Evolutionary conservation across 1,140 invertebrate species (phyloP).

Genomic region (Himalopsyche phryganea): DNA sequence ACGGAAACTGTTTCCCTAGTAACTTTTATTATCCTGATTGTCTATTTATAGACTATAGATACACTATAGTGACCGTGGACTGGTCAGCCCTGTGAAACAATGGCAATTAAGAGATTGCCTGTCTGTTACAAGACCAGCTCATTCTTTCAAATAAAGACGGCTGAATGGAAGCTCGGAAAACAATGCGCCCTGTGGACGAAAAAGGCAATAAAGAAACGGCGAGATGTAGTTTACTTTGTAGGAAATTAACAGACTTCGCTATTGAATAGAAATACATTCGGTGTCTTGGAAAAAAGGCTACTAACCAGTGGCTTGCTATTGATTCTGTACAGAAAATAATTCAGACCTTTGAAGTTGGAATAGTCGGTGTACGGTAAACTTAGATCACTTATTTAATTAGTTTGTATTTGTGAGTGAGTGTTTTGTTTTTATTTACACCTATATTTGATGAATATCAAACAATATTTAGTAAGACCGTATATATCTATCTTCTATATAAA

Average conservation of each 20-base stretch:
- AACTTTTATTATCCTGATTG: slow-evolving; percentile 29
- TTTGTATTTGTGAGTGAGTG: too few relatives aligned
- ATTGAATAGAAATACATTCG: slow-evolving; percentile 15
- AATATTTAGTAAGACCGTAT: too few relatives aligned
- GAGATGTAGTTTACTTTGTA: slow-evolving; percentile 26
- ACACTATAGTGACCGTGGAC: background rate
- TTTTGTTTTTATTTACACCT: too few relatives aligned
- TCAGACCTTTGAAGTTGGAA: too few relatives aligned
- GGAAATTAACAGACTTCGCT: slow-evolving; percentile 23
- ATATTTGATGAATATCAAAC: too few relatives aligned
- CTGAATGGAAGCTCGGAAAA: slow-evolving; percentile 26
- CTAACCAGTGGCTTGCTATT: too few relatives aligned
- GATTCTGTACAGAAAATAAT: too few relatives aligned
- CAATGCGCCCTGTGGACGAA: slow-evolving; percentile 15
- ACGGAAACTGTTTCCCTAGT: background rate
- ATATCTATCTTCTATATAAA: too few relatives aligned
- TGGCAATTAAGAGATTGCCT: slow-evolving; percentile 30
- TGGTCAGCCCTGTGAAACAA: slow-evolving; percentile 24
- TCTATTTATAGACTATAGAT: slow-evolving; percentile 1
- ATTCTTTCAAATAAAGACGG: slow-evolving; percentile 29
- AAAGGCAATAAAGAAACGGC: slow-evolving; percentile 21
- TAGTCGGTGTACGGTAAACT: too few relatives aligned
- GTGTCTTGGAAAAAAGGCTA: too few relatives aligned
- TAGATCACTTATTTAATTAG: too few relatives aligned
- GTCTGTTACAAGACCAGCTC: slow-evolving; percentile 19